Evolutionary conservation across 2,113 vertebrate genomes (phyloP).

Genomic region (Oreochromis tanganicae): DNA sequence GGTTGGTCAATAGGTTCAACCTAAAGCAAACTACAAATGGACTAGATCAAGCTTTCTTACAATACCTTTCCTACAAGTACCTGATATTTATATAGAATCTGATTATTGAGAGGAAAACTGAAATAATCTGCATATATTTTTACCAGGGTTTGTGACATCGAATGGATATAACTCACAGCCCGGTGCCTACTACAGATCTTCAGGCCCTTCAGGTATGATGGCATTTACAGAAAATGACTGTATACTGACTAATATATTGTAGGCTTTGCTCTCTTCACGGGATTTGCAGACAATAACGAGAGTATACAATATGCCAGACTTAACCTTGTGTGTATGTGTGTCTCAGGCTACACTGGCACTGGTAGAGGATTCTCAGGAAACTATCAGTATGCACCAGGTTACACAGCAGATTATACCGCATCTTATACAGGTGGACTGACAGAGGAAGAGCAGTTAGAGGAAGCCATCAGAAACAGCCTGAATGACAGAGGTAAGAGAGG

Average conservation of each 20-base stretch:
- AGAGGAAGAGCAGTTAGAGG: conserved; percentile 85
- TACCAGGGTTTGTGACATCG: conserved; percentile 57
- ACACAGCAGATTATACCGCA: conserved; percentile 16
- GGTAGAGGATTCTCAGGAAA: not conserved
- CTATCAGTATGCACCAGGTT: conserved; percentile 19
- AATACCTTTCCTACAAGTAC: not conserved
- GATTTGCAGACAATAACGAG: not conserved
- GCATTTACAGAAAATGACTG: not conserved
- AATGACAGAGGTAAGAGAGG: conserved; percentile 74
- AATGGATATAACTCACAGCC: conserved; percentile 21
- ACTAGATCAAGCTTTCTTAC: not conserved
- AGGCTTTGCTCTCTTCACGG: not conserved
- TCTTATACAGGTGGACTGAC: conserved; percentile 73
- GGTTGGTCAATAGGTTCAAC: not conserved
- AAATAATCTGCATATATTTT: not conserved
- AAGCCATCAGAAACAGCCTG: conserved; percentile 84
- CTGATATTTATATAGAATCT: not conserved
- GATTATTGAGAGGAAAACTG: not conserved
- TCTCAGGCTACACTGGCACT: conserved; percentile 42
- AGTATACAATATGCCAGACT: not conserved
- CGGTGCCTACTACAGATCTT: conserved; percentile 31
- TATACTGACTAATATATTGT: not conserved
- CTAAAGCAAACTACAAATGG: not conserved
- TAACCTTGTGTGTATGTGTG: not conserved
- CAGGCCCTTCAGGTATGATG: conserved; percentile 70